Evolutionary conservation across 2,797 vertebrate genomes (phyloP).

Genomic region (Oreonectes daqikongensis): DNA sequence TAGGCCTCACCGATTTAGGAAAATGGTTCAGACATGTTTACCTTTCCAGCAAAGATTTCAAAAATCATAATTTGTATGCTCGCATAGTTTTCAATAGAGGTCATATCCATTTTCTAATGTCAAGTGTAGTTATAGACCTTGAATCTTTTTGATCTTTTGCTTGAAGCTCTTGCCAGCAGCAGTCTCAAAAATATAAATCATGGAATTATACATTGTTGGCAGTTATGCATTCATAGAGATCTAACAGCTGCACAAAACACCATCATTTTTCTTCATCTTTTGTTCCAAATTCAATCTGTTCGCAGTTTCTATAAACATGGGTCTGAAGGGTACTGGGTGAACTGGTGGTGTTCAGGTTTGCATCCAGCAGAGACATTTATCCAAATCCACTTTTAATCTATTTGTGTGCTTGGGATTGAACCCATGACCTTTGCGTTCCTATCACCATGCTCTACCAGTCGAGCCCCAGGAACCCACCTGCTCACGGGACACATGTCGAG

Average conservation of each 20-base stretch:
- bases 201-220: too few species aligned
- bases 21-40: slow-evolving; percentile 41
- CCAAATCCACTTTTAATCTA: neutral
- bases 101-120: slow-evolving; percentile 13
- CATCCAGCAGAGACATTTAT: neutral
- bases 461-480: neutral
- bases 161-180: neutral
- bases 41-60: slow-evolving; percentile 26
- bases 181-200: slow-evolving; percentile 14
- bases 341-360: too few species aligned
- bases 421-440: slow-evolving; percentile 1
- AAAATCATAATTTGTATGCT: slow-evolving; percentile 2
- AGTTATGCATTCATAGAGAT: neutral
- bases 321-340: neutral
- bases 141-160: neutral
- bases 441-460: neutral
- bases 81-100: neutral
- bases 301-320: neutral
- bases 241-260: slow-evolving; percentile 6
- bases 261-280: neutral
- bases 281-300: slow-evolving; percentile 5
- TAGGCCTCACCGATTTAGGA: slow-evolving; percentile 40
- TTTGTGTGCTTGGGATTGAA: neutral
- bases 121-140: neutral
- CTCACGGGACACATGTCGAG: neutral